Evolutionary conservation across 2,797 vertebrate species (phyloP), one percentile per base, ranked within the genome.

Genomic region (Pogoniulus pusillus): DNA sequence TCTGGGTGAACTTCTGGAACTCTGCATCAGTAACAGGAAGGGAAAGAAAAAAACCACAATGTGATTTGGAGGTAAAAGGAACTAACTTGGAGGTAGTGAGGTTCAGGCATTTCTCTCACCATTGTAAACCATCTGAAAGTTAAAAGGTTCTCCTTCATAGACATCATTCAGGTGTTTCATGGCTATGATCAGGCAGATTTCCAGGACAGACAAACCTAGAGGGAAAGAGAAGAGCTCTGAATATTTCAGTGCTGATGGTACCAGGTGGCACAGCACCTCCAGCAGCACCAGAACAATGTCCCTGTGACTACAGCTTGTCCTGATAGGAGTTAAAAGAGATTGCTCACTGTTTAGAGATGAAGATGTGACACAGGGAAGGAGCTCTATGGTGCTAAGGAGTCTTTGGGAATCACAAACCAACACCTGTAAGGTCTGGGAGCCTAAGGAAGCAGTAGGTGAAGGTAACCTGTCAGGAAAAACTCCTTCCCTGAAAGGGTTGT

Each of bases 111-210:
- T 53, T 39, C 69, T 85, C 90, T 96, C 74, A 99, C 99, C 99
- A 2, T 99, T 99, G 97, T 99, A 98, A 73, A 99, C 98, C 99
- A 99, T 99, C 87, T 99, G 99, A 93, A 99, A 98, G 96, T 99
- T 99, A 96, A 99, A 99, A 0, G 99, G 99, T 62, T 99, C 99
- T 60, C 98, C 99, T 37, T 98, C 98, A 7, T 99, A 99, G 79
- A 98, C 97, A 30, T 99, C 99, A 23, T 98, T 99, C 81, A 99
- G 96, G 97, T 99, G 99, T 91, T 99, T 99, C 98, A 99, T 99
- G 88, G 99, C 98, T 70, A 99, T 99, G 86, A 99, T 97, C 32
- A 99, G 97, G 92, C 99, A 99, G 87, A 99, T 96, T 96, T 99
- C 99, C 95, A 99, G 96, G 84, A 99, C 98, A 71, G 99, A 99